Evolutionary conservation across 2,888 invertebrate genomes (phyloP).

Genomic region (Rhamphomyia laevipes): DNA sequence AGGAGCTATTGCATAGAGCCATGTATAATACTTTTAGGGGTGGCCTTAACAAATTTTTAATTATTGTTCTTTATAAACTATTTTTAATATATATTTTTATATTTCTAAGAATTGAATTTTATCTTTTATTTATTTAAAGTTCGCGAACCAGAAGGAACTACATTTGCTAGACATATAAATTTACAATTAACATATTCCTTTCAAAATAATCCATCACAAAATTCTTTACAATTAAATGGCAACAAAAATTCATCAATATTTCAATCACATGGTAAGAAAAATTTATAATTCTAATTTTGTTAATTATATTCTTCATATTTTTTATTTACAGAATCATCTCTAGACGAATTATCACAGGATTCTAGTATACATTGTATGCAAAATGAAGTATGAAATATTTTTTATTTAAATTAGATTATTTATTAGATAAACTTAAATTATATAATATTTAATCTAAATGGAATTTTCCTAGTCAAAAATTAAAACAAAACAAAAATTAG

Average conservation of each 20-base stretch:
- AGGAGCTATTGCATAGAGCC: too few species aligned
- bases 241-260: conserved; percentile 40
- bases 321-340: conserved; percentile 57
- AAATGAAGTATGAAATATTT: conserved; percentile 53
- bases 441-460: too few species aligned
- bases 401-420: too few species aligned
- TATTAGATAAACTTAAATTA: too few species aligned
- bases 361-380: conserved; percentile 79
- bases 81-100: conserved; percentile 16
- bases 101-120: conserved; percentile 17
- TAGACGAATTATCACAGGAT: conserved; percentile 78
- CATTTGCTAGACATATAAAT: conserved; percentile 76
- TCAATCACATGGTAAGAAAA: conserved; percentile 47
- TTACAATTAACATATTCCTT: conserved; percentile 80
- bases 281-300: conserved; percentile 1
- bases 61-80: too few species aligned
- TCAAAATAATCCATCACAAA: conserved; percentile 61
- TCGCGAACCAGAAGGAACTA: conserved; percentile 52
- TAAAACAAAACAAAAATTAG: too few species aligned
- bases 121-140: conserved; percentile 41
- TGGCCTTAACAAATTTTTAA: too few species aligned
- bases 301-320: conserved; percentile 6
- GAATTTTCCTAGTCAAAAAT: too few species aligned
- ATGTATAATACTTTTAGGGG: too few species aligned
- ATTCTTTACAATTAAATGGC: conserved; percentile 37